These are phyloP conservation scores for Pantherophis alleghaniensis DNA, from an alignment of 2,797 vertebrate species.

Conservation along the genomic window DNA sequence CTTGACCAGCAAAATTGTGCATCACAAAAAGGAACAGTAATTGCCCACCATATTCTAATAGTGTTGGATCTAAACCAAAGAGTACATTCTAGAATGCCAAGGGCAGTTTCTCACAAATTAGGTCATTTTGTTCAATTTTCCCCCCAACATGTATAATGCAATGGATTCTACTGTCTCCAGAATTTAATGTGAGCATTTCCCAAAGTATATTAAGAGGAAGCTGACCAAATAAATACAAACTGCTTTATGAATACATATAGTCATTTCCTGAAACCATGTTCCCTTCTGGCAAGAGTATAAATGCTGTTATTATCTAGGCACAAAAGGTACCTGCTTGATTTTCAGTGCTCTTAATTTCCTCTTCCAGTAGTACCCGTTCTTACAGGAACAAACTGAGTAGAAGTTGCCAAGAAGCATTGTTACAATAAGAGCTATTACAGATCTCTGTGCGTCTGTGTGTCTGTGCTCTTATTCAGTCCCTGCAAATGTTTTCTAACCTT, in stretches of 20 bases:
- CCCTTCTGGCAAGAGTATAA: background rate
- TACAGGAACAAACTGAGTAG: background rate
- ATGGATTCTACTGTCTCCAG: constrained; percentile 14
- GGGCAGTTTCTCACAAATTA: background rate
- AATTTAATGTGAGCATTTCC: constrained; percentile 16
- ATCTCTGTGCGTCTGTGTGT: background rate
- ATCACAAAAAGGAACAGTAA: background rate
- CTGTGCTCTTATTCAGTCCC: background rate
- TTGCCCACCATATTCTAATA: background rate
- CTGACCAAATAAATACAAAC: constrained; percentile 9
- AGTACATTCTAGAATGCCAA: background rate
- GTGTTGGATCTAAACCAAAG: background rate
- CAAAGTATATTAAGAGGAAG: background rate
- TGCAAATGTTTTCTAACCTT: background rate
- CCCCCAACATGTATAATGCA: background rate
- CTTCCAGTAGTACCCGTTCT: background rate
- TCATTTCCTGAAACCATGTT: constrained; percentile 28
- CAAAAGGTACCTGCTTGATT: constrained; percentile 12
- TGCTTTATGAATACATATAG: constrained; percentile 22
- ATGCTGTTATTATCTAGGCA: background rate
- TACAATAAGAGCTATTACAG: background rate
- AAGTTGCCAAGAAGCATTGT: background rate
- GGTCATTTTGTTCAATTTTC: background rate
- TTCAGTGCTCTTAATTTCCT: background rate
- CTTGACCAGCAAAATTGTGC: background rate